These are phyloP conservation scores for Drosophila rhopaloa DNA, from an alignment of 1,140 invertebrate species.

Conservation along the genomic window DNA sequence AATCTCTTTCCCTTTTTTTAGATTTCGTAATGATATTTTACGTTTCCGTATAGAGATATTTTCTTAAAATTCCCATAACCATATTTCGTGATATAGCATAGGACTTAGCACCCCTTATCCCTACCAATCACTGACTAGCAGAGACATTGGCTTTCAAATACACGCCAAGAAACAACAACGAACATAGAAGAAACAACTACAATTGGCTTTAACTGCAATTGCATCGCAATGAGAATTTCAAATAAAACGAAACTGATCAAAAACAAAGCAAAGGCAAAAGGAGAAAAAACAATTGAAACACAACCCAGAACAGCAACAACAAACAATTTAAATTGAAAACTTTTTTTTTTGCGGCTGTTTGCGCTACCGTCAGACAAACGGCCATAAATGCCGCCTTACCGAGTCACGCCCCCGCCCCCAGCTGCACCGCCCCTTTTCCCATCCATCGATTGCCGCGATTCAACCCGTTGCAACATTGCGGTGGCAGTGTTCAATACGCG, in stretches of 20 bases:
- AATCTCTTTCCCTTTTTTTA: too few species aligned
- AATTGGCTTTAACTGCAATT: conserved; percentile 58
- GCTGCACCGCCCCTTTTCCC: conserved; percentile 5
- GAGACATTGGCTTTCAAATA: conserved; percentile 57
- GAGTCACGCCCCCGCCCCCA: conserved; percentile 2
- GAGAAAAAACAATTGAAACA: conserved; percentile 29
- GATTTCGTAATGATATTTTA: too few species aligned
- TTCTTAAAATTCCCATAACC: background rate
- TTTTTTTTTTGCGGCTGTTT: conserved; percentile 40
- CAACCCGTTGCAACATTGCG: conserved; percentile 58
- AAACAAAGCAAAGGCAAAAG: conserved; percentile 12
- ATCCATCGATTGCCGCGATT: conserved; percentile 12
- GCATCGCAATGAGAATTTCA: conserved; percentile 54
- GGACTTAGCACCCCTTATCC: conserved; percentile 26
- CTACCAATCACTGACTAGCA: conserved; percentile 35
- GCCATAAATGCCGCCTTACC: conserved; percentile 58
- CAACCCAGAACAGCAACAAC: conserved; percentile 52
- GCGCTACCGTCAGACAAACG: conserved; percentile 51
- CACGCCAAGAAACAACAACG: conserved; percentile 33
- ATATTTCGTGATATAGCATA: background rate
- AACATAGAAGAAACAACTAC: conserved; percentile 27
- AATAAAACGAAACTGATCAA: conserved; percentile 41
- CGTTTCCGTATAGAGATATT: background rate
- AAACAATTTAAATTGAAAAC: conserved; percentile 76
- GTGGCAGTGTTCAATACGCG: conserved; percentile 63